Evolutionary conservation across 35 echinoderm and acorn worm species (phyloP).

Genomic region (Strongylocentrotus purpuratus): DNA sequence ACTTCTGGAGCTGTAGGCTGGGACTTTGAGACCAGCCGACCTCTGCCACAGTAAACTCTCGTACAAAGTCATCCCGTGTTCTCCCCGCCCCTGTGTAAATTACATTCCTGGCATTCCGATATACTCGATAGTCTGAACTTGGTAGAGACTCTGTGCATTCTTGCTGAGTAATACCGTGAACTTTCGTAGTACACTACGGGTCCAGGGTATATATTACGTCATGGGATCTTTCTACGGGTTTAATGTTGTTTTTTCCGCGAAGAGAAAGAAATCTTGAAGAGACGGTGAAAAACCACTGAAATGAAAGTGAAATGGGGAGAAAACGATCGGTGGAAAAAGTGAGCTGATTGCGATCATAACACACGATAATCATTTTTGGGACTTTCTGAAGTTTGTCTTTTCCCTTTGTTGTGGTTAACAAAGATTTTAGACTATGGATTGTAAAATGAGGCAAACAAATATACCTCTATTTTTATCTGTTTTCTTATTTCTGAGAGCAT

Average conservation of each 20-base stretch:
- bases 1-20: background rate
- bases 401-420: too few species aligned
- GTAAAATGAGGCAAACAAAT: too few species aligned
- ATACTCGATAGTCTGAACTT: background rate
- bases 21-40: background rate
- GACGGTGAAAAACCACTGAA: background rate
- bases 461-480: too few species aligned
- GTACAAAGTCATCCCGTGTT: background rate
- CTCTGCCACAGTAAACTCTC: background rate
- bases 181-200: background rate
- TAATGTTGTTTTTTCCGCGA: too few species aligned
- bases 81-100: conserved; percentile 7
- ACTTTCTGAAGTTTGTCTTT: too few species aligned
- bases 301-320: background rate
- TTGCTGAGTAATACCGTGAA: background rate
- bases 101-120: background rate
- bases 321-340: background rate
- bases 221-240: background rate
- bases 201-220: background rate
- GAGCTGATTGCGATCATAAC: background rate
- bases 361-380: too few species aligned
- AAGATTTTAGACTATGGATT: too few species aligned
- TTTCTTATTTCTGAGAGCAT: too few species aligned
- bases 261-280: too few species aligned
- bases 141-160: background rate